Evolutionary conservation across 2,797 vertebrate species (phyloP).

Genomic region (Molossus molossus): DNA sequence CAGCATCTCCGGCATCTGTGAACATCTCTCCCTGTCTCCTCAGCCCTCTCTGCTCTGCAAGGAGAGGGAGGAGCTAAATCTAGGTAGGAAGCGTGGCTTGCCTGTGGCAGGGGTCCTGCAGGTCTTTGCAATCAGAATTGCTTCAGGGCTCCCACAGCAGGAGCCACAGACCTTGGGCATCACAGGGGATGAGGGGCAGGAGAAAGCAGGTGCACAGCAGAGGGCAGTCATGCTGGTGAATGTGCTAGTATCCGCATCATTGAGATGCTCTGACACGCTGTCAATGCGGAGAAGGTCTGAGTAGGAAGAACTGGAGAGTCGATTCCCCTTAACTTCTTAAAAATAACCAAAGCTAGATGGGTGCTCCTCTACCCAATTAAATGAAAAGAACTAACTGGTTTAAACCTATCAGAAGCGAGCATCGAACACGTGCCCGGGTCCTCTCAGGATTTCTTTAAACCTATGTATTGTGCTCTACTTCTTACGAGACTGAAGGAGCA

Average conservation of each 20-base stretch:
- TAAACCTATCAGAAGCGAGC: background rate
- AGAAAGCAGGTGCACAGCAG: background rate
- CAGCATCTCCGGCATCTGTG: background rate
- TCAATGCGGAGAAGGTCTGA: rapidly evolving
- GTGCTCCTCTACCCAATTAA: background rate
- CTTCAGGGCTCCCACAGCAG: rapidly evolving
- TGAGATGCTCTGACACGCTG: background rate
- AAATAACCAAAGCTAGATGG: background rate
- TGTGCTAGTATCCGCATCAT: rapidly evolving
- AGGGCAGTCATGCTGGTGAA: rapidly evolving
- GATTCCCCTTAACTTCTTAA: background rate
- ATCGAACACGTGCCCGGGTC: background rate
- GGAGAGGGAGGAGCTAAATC: background rate
- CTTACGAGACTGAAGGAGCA: background rate
- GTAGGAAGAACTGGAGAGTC: background rate
- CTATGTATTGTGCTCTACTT: background rate
- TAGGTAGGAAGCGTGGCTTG: background rate
- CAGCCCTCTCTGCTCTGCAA: background rate
- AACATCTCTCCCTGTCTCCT: background rate
- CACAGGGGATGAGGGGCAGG: background rate
- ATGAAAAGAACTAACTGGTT: background rate
- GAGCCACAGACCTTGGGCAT: background rate
- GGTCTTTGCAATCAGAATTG: background rate
- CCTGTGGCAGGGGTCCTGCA: background rate
- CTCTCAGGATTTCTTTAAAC: background rate